phyloP scores from a whole-genome alignment of 2,888 invertebrate genomes.

The Netelia inedita region DNA sequence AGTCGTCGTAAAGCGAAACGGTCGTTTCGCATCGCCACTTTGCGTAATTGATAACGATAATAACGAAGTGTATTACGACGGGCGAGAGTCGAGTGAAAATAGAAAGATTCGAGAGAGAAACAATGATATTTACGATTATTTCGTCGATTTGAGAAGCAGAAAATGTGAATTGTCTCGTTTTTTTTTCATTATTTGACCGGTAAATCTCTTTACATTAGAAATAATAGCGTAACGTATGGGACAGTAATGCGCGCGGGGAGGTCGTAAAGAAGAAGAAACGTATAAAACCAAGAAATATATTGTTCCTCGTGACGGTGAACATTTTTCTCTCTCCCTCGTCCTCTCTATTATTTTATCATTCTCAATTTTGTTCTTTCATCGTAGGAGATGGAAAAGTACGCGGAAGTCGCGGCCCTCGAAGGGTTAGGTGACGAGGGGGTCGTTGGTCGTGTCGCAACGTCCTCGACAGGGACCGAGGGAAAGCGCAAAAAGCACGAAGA shows the following conservation, averaged over 20 bases:
- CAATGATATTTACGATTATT: too few species aligned
- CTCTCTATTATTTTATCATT: too few species aligned
- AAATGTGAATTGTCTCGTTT: neutral
- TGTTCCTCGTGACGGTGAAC: neutral
- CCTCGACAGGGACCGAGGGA: conserved; percentile 47
- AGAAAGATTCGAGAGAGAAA: neutral
- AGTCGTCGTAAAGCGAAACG: conserved; percentile 1
- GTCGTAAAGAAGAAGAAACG: conserved; percentile 2
- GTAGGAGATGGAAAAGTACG: conserved; percentile 78
- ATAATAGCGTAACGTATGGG: too few species aligned
- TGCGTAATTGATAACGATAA: conserved; percentile 25
- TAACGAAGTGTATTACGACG: conserved; percentile 8
- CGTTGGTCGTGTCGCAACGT: conserved; percentile 4
- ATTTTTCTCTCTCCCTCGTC: neutral
- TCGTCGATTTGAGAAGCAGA: too few species aligned
- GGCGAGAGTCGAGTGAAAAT: conserved; percentile 1
- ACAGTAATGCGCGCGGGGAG: too few species aligned
- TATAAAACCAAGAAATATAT: conserved; percentile 5
- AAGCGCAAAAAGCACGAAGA: conserved; percentile 65
- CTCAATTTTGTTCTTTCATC: conserved; percentile 42
- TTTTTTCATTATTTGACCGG: neutral
- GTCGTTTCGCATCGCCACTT: neutral
- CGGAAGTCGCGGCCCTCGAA: conserved; percentile 65
- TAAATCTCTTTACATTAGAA: neutral
- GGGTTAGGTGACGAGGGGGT: conserved; percentile 50